A percentile compares a stretch with the other conserved stretches of the same genome.
These are phyloP conservation scores for Taeniopygia guttata DNA, from an alignment of 2,797 vertebrate genomes.

Conservation along the genomic window DNA sequence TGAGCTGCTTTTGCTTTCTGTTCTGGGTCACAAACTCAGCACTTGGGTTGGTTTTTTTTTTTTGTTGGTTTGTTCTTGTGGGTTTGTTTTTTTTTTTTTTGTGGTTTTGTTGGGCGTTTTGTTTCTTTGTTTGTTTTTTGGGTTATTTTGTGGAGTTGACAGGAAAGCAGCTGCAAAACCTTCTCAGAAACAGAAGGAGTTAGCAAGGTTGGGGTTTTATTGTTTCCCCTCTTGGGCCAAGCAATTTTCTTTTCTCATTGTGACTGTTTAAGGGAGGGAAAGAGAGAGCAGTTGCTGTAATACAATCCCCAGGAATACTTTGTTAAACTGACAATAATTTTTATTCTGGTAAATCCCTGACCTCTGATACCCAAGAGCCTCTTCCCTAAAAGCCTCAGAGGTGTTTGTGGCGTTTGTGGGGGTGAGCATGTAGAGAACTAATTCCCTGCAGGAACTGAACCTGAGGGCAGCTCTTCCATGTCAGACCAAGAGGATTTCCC, in stretches of 20 bases:
- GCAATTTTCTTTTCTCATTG: background rate
- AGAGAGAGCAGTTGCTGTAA: background rate
- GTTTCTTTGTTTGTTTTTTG: too few species aligned
- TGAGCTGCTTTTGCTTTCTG: background rate
- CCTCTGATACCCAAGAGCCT: background rate
- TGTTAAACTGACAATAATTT: constrained; percentile 31
- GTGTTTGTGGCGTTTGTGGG: background rate
- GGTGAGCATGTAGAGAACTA: background rate
- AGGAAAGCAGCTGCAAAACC: background rate
- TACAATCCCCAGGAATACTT: constrained; percentile 24
- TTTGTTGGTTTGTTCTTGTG: background rate
- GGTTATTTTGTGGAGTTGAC: background rate
- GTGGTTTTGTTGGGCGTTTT: background rate
- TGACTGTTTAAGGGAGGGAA: background rate
- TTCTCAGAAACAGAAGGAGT: background rate
- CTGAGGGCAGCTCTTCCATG: background rate
- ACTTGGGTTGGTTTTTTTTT: background rate
- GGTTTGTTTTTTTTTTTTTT: background rate
- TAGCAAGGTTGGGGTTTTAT: background rate
- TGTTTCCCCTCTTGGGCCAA: background rate
- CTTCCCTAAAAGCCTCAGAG: constrained; percentile 14
- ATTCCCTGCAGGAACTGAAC: constrained; percentile 26
- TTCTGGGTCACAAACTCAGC: background rate
- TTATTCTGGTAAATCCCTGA: constrained; percentile 43
- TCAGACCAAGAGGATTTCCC: constrained; percentile 9